phyloP scores from a whole-genome alignment of 2,797 vertebrate genomes.

The Odontamblyopus lacepedii region DNA sequence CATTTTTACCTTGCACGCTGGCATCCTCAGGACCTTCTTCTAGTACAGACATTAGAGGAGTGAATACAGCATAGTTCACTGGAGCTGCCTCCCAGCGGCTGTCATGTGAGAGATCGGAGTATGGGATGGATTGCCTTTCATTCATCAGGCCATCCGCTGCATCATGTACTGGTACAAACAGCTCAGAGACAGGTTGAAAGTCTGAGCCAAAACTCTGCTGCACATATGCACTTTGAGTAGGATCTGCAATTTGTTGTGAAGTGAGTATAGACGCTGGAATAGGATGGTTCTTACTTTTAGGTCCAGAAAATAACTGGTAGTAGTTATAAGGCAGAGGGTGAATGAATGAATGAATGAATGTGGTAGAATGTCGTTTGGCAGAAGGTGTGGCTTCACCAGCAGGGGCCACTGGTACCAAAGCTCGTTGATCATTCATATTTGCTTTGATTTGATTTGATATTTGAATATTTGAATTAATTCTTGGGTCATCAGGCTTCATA shows the following conservation, averaged over 20 bases:
- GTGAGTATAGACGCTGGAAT: conserved; percentile 9
- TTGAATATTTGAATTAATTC: background rate
- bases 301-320: conserved; percentile 26
- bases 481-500: background rate
- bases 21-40: background rate
- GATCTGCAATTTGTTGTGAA: conserved; percentile 1
- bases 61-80: conserved; percentile 12
- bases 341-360: conserved; percentile 12
- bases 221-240: background rate
- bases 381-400: background rate
- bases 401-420: conserved; percentile 4
- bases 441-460: too few relatives aligned
- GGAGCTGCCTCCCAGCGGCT: background rate
- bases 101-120: conserved; percentile 12
- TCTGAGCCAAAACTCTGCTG: background rate
- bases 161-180: background rate
- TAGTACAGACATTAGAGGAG: background rate
- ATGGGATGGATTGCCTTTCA: background rate
- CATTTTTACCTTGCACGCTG: conserved; percentile 31
- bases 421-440: background rate
- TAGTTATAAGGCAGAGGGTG: conserved; percentile 36
- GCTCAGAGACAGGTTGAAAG: conserved; percentile 13
- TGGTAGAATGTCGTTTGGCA: conserved; percentile 16
- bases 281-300: background rate
- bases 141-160: conserved; percentile 1